phyloP scores from a whole-genome alignment of 2,888 invertebrate genomes.

The Drosophila anceps region DNA sequence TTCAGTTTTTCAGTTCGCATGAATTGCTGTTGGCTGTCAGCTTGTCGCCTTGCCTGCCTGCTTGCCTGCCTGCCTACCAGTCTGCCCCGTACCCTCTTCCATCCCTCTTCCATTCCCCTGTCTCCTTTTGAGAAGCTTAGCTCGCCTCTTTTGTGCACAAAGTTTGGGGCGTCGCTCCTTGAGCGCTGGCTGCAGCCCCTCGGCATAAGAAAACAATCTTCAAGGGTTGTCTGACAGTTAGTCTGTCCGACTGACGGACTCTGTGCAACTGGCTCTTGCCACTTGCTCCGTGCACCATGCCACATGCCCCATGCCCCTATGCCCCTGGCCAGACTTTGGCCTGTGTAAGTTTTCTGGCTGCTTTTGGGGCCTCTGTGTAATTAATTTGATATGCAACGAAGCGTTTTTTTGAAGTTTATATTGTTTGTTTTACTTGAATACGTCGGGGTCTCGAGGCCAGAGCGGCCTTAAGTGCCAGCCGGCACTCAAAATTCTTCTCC shows the following conservation, averaged over 20 bases:
- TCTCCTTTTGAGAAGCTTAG: constrained; percentile 56
- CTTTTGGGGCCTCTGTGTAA: constrained; percentile 64
- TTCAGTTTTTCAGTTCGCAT: constrained; percentile 76
- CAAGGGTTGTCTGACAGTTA: constrained; percentile 77
- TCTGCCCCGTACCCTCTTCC: neutral
- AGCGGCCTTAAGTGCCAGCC: constrained; percentile 59
- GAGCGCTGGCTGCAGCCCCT: constrained; percentile 58
- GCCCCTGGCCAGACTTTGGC: constrained; percentile 1
- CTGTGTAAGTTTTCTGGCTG: constrained; percentile 34
- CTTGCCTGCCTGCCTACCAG: constrained; percentile 7
- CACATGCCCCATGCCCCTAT: neutral
- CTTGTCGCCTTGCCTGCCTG: constrained; percentile 51
- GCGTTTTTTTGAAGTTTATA: constrained; percentile 81
- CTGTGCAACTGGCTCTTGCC: constrained; percentile 19
- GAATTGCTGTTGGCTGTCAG: constrained; percentile 64
- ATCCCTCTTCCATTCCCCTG: neutral
- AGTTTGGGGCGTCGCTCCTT: constrained; percentile 49
- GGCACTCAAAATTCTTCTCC: constrained; percentile 47
- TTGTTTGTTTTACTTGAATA: constrained; percentile 76
- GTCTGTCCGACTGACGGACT: constrained; percentile 32
- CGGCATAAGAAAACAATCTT: constrained; percentile 76
- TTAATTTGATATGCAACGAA: constrained; percentile 81
- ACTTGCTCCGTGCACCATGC: neutral
- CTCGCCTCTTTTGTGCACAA: constrained; percentile 70
- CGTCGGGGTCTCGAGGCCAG: constrained; percentile 65